Conservation (phyloP, 2,888 invertebrate species). For the Hyposoter didymator region DNA sequence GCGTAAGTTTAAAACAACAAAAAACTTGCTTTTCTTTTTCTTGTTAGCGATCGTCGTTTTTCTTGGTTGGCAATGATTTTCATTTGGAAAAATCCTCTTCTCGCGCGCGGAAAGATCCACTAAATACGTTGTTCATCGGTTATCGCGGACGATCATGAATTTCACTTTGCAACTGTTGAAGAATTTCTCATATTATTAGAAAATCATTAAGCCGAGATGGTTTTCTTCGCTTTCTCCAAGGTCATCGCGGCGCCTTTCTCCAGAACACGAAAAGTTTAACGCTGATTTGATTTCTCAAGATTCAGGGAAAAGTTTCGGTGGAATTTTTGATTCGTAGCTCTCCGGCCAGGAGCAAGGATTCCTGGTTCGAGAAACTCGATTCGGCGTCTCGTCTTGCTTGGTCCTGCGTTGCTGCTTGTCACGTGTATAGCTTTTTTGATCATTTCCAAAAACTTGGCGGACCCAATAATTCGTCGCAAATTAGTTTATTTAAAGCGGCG, state of each 20-base stretch:
- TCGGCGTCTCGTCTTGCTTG: neutral
- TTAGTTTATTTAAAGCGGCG: conserved; percentile 14
- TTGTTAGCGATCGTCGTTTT: neutral
- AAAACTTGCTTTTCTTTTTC: conserved; percentile 10
- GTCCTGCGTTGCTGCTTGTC: neutral
- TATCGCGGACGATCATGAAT: neutral
- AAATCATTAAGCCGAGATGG: conserved; percentile 8
- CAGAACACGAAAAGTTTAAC: neutral
- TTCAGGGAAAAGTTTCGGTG: neutral
- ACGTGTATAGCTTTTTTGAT: neutral
- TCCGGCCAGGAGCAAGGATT: neutral
- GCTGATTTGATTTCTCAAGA: neutral
- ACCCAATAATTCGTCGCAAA: conserved; percentile 7
- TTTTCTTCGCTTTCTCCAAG: conserved; percentile 56
- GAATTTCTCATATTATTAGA: neutral
- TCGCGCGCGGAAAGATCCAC: neutral
- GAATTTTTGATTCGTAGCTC: neutral
- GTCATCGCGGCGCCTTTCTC: conserved; percentile 23
- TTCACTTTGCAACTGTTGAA: conserved; percentile 21
- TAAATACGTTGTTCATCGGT: too few relatives aligned
- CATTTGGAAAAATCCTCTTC: neutral
- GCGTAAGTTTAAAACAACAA: neutral
- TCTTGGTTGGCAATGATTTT: neutral
- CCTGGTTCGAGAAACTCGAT: neutral
- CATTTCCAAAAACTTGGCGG: neutral